Evolutionary conservation across 2,797 vertebrate genomes (phyloP).

Genomic region (Manis javanica): DNA sequence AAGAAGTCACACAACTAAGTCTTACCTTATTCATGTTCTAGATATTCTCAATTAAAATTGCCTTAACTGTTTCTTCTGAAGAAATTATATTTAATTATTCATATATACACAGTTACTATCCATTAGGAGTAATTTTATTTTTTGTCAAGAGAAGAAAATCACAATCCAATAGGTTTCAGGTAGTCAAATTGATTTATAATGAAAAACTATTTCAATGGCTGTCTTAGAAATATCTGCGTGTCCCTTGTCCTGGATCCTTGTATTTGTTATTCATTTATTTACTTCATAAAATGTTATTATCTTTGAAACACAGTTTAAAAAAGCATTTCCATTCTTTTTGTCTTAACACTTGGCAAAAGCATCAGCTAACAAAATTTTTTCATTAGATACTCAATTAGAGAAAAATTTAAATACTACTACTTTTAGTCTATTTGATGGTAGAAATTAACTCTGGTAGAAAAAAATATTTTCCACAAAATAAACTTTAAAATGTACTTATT

Average conservation of each 20-base stretch:
- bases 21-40: background rate
- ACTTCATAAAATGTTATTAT: background rate
- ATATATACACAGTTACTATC: background rate
- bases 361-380: background rate
- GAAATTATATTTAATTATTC: background rate
- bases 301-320: background rate
- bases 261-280: background rate
- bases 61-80: background rate
- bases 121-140: background rate
- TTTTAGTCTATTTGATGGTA: background rate
- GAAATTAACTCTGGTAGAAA: background rate
- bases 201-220: background rate
- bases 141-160: background rate
- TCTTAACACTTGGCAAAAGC: background rate
- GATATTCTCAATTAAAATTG: background rate
- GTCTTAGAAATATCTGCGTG: background rate
- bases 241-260: background rate
- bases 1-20: background rate
- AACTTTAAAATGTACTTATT: background rate
- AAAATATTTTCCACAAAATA: background rate
- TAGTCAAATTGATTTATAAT: background rate
- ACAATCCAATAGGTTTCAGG: background rate
- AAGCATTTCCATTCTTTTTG: fast-evolving
- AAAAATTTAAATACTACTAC: background rate
- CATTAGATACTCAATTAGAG: background rate